Conservation (phyloP, 1,140 invertebrate genomes). For the Berghia stephanieae region DNA sequence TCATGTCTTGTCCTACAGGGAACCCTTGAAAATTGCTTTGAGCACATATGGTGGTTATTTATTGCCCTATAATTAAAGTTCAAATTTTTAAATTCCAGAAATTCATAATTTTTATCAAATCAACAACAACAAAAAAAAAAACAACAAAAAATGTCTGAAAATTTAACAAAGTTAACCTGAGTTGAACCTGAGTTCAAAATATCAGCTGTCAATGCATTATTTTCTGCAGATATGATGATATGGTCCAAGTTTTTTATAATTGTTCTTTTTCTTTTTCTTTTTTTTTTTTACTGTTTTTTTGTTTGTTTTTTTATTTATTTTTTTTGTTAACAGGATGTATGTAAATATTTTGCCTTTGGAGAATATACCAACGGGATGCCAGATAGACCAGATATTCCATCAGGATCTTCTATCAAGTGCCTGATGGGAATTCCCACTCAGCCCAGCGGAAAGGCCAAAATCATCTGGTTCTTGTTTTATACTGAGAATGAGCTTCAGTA, state of each 20-base stretch:
- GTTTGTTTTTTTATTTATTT: background rate
- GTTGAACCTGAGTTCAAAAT: background rate
- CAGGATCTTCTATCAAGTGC: conserved; percentile 35
- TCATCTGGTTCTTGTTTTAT: conserved; percentile 48
- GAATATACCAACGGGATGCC: conserved; percentile 48
- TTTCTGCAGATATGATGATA: background rate
- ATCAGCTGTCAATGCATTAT: background rate
- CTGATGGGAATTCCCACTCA: conserved; percentile 51
- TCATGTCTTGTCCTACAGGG: too few relatives aligned
- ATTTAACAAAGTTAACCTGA: too few relatives aligned
- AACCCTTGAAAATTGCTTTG: too few relatives aligned
- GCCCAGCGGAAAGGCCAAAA: conserved; percentile 50
- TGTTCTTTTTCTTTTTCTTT: background rate
- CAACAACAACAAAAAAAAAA: background rate
- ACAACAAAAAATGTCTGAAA: background rate
- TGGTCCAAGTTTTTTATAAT: background rate
- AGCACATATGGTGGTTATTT: too few relatives aligned
- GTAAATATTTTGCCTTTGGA: conserved; percentile 59
- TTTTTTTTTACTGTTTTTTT: background rate
- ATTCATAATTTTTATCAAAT: background rate
- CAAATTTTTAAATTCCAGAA: background rate
- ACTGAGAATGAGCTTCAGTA: conserved; percentile 46
- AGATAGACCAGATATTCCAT: conserved; percentile 45
- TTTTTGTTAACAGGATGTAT: conserved; percentile 49
- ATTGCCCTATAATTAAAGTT: too few relatives aligned